These are phyloP conservation scores for Dascillus cervinus DNA, from an alignment of 2,888 invertebrate genomes.

Conservation along the genomic window DNA sequence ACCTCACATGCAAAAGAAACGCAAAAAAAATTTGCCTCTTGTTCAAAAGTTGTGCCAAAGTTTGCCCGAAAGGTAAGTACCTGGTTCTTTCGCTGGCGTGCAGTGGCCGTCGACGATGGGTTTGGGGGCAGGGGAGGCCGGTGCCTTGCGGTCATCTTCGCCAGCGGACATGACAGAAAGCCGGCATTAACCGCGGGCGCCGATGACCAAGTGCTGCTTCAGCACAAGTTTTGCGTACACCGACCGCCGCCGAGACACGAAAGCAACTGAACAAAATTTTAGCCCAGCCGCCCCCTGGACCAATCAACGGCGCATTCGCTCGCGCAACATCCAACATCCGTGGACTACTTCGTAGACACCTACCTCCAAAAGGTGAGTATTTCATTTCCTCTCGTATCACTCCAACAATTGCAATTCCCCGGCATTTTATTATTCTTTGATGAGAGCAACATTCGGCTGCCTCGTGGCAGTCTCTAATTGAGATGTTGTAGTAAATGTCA, in stretches of 20 bases:
- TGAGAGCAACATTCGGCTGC: too few species aligned
- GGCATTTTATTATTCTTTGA: too few species aligned
- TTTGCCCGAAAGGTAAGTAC: conserved; percentile 23
- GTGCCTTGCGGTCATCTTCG: conserved; percentile 36
- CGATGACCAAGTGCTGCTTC: conserved; percentile 34
- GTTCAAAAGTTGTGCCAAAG: too few species aligned
- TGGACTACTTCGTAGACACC: conserved; percentile 16
- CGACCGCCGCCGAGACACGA: conserved; percentile 17
- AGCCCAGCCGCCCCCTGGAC: conserved; percentile 20
- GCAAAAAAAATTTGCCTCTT: too few species aligned
- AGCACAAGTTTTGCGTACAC: conserved; percentile 16
- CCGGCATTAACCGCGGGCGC: conserved; percentile 34
- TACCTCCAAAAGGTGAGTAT: conserved; percentile 17
- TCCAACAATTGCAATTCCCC: not conserved
- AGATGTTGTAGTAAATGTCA: conserved; percentile 3
- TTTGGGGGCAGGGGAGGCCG: conserved; percentile 30
- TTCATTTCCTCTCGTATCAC: conserved; percentile 10
- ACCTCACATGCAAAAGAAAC: too few species aligned
- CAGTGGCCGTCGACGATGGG: conserved; percentile 41
- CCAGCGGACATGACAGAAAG: conserved; percentile 34
- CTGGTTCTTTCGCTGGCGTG: conserved; percentile 38
- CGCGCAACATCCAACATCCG: conserved; percentile 23
- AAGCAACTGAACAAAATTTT: conserved; percentile 23
- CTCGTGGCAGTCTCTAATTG: conserved; percentile 5
- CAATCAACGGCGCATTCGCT: conserved; percentile 23